A percentile compares a stretch with the other conserved stretches of the same genome.
Evolutionary conservation across 1,140 invertebrate species (phyloP).

Genomic region (Argopecten irradians): DNA sequence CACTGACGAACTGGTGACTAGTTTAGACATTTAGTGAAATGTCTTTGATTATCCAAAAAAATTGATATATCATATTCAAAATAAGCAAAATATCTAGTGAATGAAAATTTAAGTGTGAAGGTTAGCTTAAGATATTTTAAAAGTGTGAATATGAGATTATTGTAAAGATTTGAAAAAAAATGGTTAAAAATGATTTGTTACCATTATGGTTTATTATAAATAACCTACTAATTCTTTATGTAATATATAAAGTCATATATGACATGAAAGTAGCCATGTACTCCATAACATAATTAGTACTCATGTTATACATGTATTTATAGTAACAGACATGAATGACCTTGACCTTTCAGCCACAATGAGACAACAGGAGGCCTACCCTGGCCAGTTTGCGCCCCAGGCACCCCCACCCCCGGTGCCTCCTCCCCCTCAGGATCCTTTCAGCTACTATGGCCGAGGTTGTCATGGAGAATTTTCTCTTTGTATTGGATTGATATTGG

Average conservation of each 20-base stretch:
- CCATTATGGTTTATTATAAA: too few species aligned
- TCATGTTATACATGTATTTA: neutral
- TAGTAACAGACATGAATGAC: neutral
- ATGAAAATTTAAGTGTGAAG: too few species aligned
- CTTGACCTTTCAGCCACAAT: conserved; percentile 57
- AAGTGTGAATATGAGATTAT: too few species aligned
- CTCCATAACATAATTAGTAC: neutral
- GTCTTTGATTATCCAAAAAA: too few species aligned
- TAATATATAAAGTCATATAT: neutral
- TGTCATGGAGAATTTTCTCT: conserved; percentile 40
- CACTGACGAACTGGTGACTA: too few species aligned
- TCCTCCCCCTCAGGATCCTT: conserved; percentile 66
- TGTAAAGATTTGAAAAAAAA: too few species aligned
- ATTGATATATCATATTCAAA: too few species aligned
- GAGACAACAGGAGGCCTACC: conserved; percentile 49
- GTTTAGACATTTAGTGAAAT: too few species aligned
- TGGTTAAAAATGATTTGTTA: too few species aligned
- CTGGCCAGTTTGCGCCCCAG: conserved; percentile 51
- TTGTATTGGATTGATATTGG: conserved; percentile 36
- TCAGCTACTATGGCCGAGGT: conserved; percentile 66
- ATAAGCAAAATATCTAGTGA: too few species aligned
- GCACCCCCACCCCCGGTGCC: conserved; percentile 68
- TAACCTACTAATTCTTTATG: too few species aligned
- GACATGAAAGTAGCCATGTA: neutral
- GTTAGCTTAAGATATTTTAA: too few species aligned